These are phyloP conservation scores for Sinocyclocheilus rhinocerous DNA, from an alignment of 2,113 vertebrate genomes.

Conservation along the genomic window DNA sequence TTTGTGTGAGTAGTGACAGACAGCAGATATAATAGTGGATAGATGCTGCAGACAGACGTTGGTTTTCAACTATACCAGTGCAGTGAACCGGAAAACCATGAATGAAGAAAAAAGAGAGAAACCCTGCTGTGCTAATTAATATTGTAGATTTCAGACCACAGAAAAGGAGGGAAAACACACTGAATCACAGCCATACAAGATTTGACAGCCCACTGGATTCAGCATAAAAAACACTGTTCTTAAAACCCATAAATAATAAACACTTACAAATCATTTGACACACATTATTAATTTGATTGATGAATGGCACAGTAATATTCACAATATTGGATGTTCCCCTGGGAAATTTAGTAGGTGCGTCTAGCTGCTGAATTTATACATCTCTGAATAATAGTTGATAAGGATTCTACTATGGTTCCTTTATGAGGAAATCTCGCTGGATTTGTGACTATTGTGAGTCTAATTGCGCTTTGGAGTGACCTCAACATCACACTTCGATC, in stretches of 20 bases:
- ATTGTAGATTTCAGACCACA: conserved; percentile 26
- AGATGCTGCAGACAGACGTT: background rate
- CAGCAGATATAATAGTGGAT: conserved; percentile 5
- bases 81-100: background rate
- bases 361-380: background rate
- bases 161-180: background rate
- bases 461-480: background rate
- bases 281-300: conserved; percentile 9
- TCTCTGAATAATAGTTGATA: background rate
- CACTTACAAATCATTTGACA: background rate
- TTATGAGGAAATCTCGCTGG: background rate
- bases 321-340: conserved; percentile 5
- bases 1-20: background rate
- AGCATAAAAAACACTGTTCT: conserved; percentile 1
- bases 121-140: conserved; percentile 30
- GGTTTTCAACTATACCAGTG: background rate
- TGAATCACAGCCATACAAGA: background rate
- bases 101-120: conserved; percentile 28
- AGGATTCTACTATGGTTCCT: background rate
- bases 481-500: conserved; percentile 37
- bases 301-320: background rate
- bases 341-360: background rate
- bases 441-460: background rate
- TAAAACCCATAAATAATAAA: background rate
- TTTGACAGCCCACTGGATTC: conserved; percentile 9